These are phyloP conservation scores for Natrix natrix DNA, from an alignment of 2,797 vertebrate species.

Conservation along the genomic window DNA sequence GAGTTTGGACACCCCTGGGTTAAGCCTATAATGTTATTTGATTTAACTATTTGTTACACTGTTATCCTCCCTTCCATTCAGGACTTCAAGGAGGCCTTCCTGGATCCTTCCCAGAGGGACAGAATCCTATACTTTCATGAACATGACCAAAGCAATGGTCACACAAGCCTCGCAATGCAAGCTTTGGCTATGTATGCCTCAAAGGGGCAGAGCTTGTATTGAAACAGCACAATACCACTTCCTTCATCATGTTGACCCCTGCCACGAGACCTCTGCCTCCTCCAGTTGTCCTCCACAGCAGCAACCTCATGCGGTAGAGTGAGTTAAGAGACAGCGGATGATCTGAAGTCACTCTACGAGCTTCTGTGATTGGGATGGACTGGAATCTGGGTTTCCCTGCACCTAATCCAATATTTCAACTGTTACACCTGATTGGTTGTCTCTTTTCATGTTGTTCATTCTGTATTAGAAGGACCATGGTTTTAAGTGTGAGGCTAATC, in stretches of 20 bases:
- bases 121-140: not conserved
- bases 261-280: not conserved
- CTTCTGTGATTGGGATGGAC: not conserved
- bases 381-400: not conserved
- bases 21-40: not conserved
- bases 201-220: not conserved
- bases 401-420: not conserved
- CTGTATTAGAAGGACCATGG: not conserved
- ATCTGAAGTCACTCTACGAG: not conserved
- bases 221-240: not conserved
- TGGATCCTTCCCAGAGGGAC: not conserved
- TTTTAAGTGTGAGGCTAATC: not conserved
- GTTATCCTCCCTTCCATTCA: not conserved
- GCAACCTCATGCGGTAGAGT: not conserved
- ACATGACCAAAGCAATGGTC: not conserved
- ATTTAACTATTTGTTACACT: not conserved
- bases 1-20: not conserved
- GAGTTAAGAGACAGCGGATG: not conserved
- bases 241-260: not conserved
- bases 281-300: not conserved
- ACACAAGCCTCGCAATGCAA: not conserved
- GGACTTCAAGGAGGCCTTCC: not conserved
- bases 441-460: not conserved
- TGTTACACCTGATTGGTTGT: not conserved
- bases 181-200: not conserved